Conservation (phyloP, 1,140 invertebrate genomes). For the Meloidogyne chitwoodi region DNA sequence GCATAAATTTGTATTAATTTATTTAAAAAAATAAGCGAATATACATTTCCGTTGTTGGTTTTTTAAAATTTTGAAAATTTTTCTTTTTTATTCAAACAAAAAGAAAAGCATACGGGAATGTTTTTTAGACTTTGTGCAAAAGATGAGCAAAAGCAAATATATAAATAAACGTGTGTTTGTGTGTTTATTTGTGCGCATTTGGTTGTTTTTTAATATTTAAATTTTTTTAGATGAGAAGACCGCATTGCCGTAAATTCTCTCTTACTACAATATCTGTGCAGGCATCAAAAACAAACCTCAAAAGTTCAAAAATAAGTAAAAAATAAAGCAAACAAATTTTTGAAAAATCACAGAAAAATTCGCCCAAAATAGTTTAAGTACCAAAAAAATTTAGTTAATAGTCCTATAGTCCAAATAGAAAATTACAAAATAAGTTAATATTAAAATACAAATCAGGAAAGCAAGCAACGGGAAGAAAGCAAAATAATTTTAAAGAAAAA, state of each 20-base stretch:
- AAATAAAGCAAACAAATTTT: not conserved
- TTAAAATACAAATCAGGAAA: too few relatives aligned
- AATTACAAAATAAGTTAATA: not conserved
- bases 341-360: not conserved
- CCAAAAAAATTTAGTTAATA: not conserved
- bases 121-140: not conserved
- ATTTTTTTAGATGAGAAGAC: constrained; percentile 33
- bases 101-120: not conserved
- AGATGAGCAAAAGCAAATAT: not conserved
- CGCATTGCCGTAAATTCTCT: constrained; percentile 85
- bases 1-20: too few relatives aligned
- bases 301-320: not conserved
- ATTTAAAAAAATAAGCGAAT: not conserved
- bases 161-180: not conserved
- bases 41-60: not conserved
- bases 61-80: not conserved
- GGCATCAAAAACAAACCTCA: constrained; percentile 81
- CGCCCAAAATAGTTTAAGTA: not conserved
- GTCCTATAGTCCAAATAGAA: not conserved
- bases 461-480: too few relatives aligned
- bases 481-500: not conserved
- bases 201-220: not conserved
- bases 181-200: not conserved
- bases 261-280: constrained; percentile 99
- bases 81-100: not conserved